A percentile compares a stretch with the other conserved stretches of the same genome.
Conservation (phyloP, 2,113 vertebrate genomes). For the Gadus chalcogrammus region DNA sequence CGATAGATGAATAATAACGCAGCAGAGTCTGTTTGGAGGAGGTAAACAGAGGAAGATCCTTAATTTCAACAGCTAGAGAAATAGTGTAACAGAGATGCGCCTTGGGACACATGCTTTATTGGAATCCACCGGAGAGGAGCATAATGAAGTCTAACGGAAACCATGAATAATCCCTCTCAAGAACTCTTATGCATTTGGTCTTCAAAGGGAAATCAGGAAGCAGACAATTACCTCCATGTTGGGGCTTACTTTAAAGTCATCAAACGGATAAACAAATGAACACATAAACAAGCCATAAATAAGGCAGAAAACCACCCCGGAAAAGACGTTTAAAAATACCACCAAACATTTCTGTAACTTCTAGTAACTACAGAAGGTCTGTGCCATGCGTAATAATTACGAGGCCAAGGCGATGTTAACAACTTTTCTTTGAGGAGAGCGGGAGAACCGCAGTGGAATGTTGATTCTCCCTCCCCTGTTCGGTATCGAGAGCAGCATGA, state of each 20-base stretch:
- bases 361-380: too few species aligned
- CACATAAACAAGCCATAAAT: constrained; percentile 24
- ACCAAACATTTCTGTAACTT: too few species aligned
- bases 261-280: too few species aligned
- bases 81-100: background rate
- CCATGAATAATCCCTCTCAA: background rate
- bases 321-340: too few species aligned
- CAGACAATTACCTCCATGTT: too few species aligned
- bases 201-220: too few species aligned
- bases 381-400: too few species aligned
- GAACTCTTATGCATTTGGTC: too few species aligned
- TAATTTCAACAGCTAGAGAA: background rate
- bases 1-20: constrained; percentile 33
- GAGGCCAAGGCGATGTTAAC: too few species aligned
- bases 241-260: too few species aligned
- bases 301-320: background rate
- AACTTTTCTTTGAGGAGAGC: background rate
- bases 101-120: background rate
- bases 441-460: constrained; percentile 48
- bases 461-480: constrained; percentile 36
- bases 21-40: background rate
- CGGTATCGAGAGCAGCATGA: constrained; percentile 39
- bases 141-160: background rate
- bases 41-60: too few species aligned
- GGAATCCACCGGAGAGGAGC: background rate